Percentiles rank a stretch among this genome's conserved stretches.
Evolutionary conservation across 1,140 invertebrate species (phyloP).

Genomic region (Dinoponera quadriceps): DNA sequence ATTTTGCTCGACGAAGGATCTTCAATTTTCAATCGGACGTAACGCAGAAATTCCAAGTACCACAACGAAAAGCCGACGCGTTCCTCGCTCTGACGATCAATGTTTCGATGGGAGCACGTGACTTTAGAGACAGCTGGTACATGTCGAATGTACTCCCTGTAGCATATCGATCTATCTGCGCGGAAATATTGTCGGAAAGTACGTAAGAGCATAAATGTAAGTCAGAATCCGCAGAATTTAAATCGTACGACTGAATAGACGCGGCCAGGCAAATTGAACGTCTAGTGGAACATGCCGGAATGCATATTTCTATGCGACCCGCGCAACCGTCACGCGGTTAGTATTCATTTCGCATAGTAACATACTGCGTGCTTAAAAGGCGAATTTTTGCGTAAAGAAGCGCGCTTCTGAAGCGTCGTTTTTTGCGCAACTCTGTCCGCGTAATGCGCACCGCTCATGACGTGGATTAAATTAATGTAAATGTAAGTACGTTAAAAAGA

Average conservation of each 20-base stretch:
- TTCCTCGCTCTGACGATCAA: background rate
- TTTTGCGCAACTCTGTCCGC: constrained; percentile 25
- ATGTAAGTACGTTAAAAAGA: constrained; percentile 44
- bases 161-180: background rate
- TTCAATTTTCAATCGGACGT: background rate
- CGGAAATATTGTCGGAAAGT: constrained; percentile 22
- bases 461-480: constrained; percentile 28
- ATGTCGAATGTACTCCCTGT: background rate
- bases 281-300: constrained; percentile 54
- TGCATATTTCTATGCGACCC: constrained; percentile 40
- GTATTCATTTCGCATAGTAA: constrained; percentile 48
- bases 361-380: constrained; percentile 41
- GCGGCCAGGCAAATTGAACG: constrained; percentile 43
- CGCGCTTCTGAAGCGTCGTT: constrained; percentile 20
- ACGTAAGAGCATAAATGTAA: constrained; percentile 51
- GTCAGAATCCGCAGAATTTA: constrained; percentile 46
- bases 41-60: background rate
- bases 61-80: background rate
- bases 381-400: background rate
- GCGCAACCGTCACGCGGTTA: constrained; percentile 48
- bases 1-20: background rate
- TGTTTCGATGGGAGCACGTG: background rate
- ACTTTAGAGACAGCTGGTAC: constrained; percentile 19
- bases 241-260: constrained; percentile 53
- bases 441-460: constrained; percentile 1